Percentiles rank a stretch among this genome's conserved stretches.
Conservation (phyloP, 2,888 invertebrate species). For the Agriopis marginaria region DNA sequence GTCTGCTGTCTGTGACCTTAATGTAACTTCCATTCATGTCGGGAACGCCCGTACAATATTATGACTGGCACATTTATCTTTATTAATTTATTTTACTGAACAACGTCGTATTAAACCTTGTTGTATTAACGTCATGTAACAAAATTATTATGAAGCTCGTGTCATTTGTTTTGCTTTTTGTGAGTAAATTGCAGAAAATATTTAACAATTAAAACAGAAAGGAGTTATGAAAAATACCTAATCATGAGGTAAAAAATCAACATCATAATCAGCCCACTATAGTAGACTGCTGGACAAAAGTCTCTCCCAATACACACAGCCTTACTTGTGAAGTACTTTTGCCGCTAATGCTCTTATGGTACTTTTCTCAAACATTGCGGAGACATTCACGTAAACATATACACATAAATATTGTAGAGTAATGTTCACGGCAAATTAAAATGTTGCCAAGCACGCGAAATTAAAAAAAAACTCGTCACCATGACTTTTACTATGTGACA, state of each 20-base stretch:
- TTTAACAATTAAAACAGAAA: not conserved
- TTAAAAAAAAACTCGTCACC: too few species aligned
- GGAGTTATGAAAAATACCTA: not conserved
- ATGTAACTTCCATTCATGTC: conserved; percentile 70
- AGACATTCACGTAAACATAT: too few species aligned
- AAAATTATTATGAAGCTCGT: conserved; percentile 13
- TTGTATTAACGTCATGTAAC: conserved; percentile 13
- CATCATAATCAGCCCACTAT: not conserved
- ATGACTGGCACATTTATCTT: conserved; percentile 50
- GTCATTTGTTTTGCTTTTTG: conserved; percentile 22
- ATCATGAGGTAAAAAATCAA: not conserved
- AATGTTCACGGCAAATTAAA: too few species aligned
- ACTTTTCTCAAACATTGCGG: too few species aligned
- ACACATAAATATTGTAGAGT: too few species aligned
- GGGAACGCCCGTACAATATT: conserved; percentile 56
- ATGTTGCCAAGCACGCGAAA: too few species aligned
- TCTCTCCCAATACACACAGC: too few species aligned
- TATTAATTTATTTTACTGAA: conserved; percentile 45
- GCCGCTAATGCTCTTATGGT: too few species aligned
- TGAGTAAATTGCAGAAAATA: not conserved
- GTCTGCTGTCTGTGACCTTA: conserved; percentile 67
- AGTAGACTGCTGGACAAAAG: too few species aligned
- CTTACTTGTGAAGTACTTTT: too few species aligned
- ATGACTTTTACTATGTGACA: too few species aligned
- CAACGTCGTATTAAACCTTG: conserved; percentile 25